Base-by-base conservation (phyloP, 1,140 invertebrate species). In the Trichogramma pretiosum region DNA sequence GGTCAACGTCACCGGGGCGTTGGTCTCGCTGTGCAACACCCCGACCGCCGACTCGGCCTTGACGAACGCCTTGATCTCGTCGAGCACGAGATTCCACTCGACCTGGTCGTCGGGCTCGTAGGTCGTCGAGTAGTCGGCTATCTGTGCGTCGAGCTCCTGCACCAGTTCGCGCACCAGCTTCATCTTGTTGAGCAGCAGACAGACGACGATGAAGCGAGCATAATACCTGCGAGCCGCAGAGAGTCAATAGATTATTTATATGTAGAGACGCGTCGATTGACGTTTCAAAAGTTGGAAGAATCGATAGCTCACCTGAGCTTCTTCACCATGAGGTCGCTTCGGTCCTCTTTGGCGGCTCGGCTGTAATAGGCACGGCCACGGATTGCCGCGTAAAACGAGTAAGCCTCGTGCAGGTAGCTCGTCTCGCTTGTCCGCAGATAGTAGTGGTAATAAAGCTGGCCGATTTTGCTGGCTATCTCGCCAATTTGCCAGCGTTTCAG, bases 401-500 rank as follows among this genome's bases (percentile, higher is more conserved):
- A 95, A 26, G 93, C 90, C 74, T 97, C 93, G 65, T 92, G 90
- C 52, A 98, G 75, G 70, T 97, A 96, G 70, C 89, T 93, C 21
- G 89, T 94, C 74, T 98, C 93, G 74, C 92, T 95, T 46, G 93
- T 95, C 64, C 92, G 75, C 59, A 96, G 75, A 70, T 98, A 98
- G 71, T 97, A 98, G 73, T 98, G 93, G 67, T 98, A 98, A 73
- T 98, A 98, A 16, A 98, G 82, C 73, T 98, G 94, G 52, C 93
- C 94, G 68, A 98, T 98, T 77, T 98, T 98, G 10, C 92, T 96
- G 11, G 94, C 94, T 52, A 98, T 95, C 75, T 98, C 94, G 39
- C 94, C 94, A 59, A 98, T 98, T 74, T 98, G 94, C 93, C 93
- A 98, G 55, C 94, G 73, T 61, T 98, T 98, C 53, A 98, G 72